Conservation (phyloP, 2,888 invertebrate genomes). For the Thereva nobilitata region DNA sequence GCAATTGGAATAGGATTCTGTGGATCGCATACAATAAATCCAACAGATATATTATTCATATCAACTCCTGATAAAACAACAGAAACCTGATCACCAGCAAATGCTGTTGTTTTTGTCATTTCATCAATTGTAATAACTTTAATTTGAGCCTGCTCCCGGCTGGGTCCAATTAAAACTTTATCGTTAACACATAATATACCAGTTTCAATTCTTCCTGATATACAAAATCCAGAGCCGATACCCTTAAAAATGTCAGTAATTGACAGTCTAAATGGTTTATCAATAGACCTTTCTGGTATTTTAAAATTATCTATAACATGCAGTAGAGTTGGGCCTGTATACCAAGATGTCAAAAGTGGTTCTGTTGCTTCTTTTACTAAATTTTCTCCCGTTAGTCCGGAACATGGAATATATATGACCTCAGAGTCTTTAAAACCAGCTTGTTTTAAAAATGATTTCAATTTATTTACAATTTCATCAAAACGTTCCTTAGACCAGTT, state of each 20-base stretch:
- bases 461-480: constrained; percentile 81
- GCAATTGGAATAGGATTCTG: constrained; percentile 79
- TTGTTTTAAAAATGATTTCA: constrained; percentile 83
- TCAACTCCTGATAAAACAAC: constrained; percentile 78
- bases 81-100: constrained; percentile 92
- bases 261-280: constrained; percentile 89
- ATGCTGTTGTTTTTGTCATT: constrained; percentile 70
- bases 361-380: constrained; percentile 71
- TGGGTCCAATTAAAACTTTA: constrained; percentile 83
- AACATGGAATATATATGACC: constrained; percentile 90
- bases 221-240: constrained; percentile 85
- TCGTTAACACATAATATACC: constrained; percentile 86
- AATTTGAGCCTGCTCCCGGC: constrained; percentile 79
- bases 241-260: constrained; percentile 95
- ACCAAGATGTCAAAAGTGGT: constrained; percentile 71
- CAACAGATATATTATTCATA: constrained; percentile 81
- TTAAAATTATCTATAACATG: constrained; percentile 87
- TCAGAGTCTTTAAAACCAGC: constrained; percentile 88
- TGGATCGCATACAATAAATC: constrained; percentile 86
- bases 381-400: constrained; percentile 96
- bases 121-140: constrained; percentile 80
- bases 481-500: constrained; percentile 92
- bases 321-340: constrained; percentile 81
- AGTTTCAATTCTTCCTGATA: constrained; percentile 89
- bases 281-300: constrained; percentile 82